Conservation (phyloP, 2,888 invertebrate genomes). For the Fabriciana adippe region DNA sequence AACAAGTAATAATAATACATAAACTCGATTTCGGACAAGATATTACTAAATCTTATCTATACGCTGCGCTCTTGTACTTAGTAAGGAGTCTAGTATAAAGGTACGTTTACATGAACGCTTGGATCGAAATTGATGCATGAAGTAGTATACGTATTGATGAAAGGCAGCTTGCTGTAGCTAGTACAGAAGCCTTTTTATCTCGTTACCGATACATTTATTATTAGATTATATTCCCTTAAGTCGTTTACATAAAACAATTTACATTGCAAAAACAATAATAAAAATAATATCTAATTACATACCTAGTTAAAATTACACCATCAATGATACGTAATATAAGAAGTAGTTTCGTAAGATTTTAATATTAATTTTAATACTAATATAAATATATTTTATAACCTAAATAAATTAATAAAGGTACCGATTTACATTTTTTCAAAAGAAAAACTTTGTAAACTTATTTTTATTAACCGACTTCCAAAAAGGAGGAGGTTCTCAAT, state of each 20-base stretch:
- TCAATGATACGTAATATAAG: too few relatives aligned
- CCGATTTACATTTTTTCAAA: too few relatives aligned
- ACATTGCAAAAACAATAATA: neutral
- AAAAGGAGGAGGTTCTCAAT: too few relatives aligned
- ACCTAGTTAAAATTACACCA: neutral
- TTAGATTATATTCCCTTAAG: slow-evolving; percentile 21
- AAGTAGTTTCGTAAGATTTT: too few relatives aligned
- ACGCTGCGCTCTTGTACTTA: slow-evolving; percentile 28
- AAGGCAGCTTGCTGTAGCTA: neutral
- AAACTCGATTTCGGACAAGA: too few relatives aligned
- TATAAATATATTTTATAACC: too few relatives aligned
- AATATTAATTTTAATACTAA: too few relatives aligned
- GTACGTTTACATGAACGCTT: slow-evolving; percentile 17
- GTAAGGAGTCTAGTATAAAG: slow-evolving; percentile 16
- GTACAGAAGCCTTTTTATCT: slow-evolving; percentile 34
- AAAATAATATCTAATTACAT: neutral
- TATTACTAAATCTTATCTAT: neutral
- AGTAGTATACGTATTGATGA: slow-evolving; percentile 8
- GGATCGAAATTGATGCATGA: slow-evolving; percentile 4
- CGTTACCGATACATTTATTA: slow-evolving; percentile 30
- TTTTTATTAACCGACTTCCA: too few relatives aligned
- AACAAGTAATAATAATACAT: too few relatives aligned
- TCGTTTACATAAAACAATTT: neutral
- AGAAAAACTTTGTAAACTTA: too few relatives aligned
- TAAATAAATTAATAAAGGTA: too few relatives aligned